A percentile compares a stretch with the other conserved stretches of the same genome.
These are phyloP conservation scores for Andrena minutula DNA, from an alignment of 2,888 invertebrate species.

Conservation along the genomic window DNA sequence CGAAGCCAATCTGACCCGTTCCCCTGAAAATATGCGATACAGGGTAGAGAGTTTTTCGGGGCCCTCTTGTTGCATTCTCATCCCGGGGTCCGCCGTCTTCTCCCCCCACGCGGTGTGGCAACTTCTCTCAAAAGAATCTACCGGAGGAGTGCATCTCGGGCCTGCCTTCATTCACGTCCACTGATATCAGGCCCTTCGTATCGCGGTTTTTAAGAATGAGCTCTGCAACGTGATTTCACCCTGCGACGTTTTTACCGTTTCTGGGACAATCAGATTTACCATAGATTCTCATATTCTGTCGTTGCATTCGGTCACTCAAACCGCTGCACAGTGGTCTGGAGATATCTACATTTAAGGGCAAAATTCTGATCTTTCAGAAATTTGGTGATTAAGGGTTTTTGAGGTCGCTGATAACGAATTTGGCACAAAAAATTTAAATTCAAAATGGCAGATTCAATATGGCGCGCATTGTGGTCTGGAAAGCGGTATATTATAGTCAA, in stretches of 20 bases:
- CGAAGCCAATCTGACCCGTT: conserved; percentile 70
- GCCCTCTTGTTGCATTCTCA: conserved; percentile 21
- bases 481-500: no score
- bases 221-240: conserved; percentile 16
- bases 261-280: neutral
- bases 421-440: no score
- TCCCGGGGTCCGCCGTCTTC: neutral
- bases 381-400: no score
- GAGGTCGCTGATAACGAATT: no score
- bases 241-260: neutral
- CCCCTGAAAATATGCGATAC: conserved; percentile 68
- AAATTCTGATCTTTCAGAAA: no score
- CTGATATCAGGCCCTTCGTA: conserved; percentile 9
- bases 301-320: no score
- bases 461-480: no score
- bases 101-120: neutral
- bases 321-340: no score
- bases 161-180: conserved; percentile 14
- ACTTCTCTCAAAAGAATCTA: neutral
- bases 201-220: conserved; percentile 27
- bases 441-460: no score
- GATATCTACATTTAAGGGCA: no score
- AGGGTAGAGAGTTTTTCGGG: conserved; percentile 40
- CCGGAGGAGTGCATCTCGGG: neutral
- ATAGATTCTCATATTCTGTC: neutral